Evolutionary conservation across 2,113 vertebrate genomes (phyloP).

Genomic region (Gopherus evgoodei): DNA sequence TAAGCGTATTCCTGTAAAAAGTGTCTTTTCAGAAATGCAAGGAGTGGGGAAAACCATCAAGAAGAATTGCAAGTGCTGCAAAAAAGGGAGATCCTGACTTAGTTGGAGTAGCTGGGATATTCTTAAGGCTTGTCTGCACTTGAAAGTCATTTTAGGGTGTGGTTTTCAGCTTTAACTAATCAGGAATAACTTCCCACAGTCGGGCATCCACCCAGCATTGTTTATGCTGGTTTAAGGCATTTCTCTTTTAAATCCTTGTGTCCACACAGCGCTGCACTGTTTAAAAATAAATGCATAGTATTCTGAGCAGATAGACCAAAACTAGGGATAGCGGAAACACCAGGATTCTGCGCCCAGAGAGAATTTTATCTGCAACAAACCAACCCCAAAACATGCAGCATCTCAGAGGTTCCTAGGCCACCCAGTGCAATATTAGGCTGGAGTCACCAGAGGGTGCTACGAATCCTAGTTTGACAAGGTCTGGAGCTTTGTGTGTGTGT

Average conservation of each 20-base stretch:
- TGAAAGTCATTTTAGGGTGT: background rate
- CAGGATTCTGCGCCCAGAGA: background rate
- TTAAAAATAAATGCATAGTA: background rate
- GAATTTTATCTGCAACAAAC: background rate
- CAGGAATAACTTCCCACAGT: background rate
- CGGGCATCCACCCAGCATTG: background rate
- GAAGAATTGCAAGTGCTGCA: background rate
- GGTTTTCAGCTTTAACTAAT: background rate
- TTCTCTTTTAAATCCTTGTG: background rate
- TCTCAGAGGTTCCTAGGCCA: background rate
- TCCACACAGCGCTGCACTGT: background rate
- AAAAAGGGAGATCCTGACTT: background rate
- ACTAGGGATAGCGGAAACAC: background rate
- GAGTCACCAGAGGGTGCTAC: background rate
- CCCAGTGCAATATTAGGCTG: background rate
- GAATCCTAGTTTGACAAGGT: background rate
- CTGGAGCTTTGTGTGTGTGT: background rate
- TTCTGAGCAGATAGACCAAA: background rate
- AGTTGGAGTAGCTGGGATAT: background rate
- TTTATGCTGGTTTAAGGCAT: background rate
- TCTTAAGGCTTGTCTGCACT: background rate
- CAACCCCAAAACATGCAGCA: background rate
- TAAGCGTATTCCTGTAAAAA: background rate
- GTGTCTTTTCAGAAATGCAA: background rate
- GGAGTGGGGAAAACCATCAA: background rate